These are phyloP conservation scores for Lichenostomus cassidix DNA, from an alignment of 2,113 vertebrate genomes.

Conservation along the genomic window DNA sequence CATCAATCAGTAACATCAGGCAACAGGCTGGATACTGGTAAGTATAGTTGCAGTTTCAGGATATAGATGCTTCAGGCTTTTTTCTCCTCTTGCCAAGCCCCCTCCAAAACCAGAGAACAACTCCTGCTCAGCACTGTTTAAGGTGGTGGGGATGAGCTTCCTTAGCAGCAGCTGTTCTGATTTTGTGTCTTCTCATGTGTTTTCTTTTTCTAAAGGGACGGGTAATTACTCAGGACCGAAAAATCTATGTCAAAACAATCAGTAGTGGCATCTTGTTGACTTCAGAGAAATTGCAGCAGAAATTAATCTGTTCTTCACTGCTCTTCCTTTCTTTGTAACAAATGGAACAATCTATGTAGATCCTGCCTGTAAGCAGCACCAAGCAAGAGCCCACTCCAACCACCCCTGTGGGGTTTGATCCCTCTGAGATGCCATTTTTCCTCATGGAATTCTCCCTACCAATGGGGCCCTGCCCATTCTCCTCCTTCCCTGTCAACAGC, in stretches of 20 bases:
- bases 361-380: neutral
- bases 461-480: neutral
- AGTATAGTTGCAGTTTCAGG: neutral
- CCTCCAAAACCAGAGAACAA: neutral
- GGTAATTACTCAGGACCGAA: neutral
- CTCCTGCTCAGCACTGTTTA: neutral
- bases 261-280: neutral
- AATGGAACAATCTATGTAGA: neutral
- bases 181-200: neutral
- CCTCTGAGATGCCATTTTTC: neutral
- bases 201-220: neutral
- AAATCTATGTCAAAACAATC: slow-evolving; percentile 29
- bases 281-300: slow-evolving; percentile 9
- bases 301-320: neutral
- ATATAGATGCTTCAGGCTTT: neutral
- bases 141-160: neutral
- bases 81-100: neutral
- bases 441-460: neutral
- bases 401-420: neutral
- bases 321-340: neutral
- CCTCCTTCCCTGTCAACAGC: neutral
- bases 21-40: neutral
- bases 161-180: neutral
- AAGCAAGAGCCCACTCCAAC: neutral
- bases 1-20: neutral